Evolutionary conservation across 2,888 invertebrate species (phyloP), one percentile per base, ranked within the genome.

Genomic region (Bimastos eiseni): DNA sequence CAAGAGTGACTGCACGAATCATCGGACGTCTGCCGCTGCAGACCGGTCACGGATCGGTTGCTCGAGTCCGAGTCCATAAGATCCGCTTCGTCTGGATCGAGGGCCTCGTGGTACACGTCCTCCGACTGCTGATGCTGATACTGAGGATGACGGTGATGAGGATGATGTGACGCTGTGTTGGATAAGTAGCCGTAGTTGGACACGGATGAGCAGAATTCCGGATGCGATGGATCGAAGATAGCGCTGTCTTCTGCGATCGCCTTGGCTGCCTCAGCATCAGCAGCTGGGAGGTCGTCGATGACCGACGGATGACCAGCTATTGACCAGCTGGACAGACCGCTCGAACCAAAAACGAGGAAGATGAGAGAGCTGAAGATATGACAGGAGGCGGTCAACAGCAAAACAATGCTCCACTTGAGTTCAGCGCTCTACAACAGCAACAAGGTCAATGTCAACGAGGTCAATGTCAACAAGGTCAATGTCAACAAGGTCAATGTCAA

Each of bases 321-420:
- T 89, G 90, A 91, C 36, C 44, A 37, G 24, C 84, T 21, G 34
- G 88, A 55, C 38, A 55, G 70, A 17, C 49, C 30, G 30, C 90
- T 90, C 41, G 91, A 84, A 55, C 91, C 91, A n/a, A 86, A 38
- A 24, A 89, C 36, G 41, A 91, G 84, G 86, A 90, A 91, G 44
- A 91, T 17, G 17, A 91, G 88, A 15, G 91, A 84, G 19, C 44
- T 37, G 44, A 88, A 36, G 21, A 91, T 37, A 55, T 91, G 91
- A 41, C n/a, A 41, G n/a, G 83, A 44, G 17, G 91, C 84, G 30
- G 90, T 86, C 24, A 91, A 17, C 19, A 91, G 83, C 88, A 91
- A 90, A 0, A 90, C 33, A 11, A 89, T 55, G 34, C 70, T 89
- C 91, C 91, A 91, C 38, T 83, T 37, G 13, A 83, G 41, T 13